phyloP scores from a whole-genome alignment of 1,140 invertebrate genomes.

The Mycetomoellerius zeteki region DNA sequence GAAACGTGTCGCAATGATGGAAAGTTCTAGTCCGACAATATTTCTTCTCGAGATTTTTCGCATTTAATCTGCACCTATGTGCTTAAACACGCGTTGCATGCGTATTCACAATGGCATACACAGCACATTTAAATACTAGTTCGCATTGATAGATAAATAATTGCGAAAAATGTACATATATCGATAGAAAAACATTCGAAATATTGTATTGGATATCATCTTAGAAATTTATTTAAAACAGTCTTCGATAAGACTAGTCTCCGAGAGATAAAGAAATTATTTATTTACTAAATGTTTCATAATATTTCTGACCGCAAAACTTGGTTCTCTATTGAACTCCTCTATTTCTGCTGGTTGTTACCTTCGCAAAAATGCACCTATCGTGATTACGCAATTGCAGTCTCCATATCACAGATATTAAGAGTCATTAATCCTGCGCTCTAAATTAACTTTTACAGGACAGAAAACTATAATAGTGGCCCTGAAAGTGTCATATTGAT shows the following conservation, averaged over 20 bases:
- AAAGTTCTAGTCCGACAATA: not conserved
- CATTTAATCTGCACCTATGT: constrained; percentile 37
- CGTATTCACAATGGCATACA: constrained; percentile 39
- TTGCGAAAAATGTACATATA: not conserved
- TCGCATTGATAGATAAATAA: not conserved
- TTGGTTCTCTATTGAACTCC: not conserved
- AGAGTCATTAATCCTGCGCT: not conserved
- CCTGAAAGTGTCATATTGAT: too few relatives aligned
- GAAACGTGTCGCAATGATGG: not conserved
- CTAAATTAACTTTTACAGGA: too few relatives aligned
- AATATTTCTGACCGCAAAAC: not conserved
- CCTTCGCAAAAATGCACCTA: constrained; percentile 26
- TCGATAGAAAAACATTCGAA: not conserved
- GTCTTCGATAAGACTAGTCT: not conserved
- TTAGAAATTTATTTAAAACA: not conserved
- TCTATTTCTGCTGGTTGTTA: constrained; percentile 50
- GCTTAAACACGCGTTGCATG: constrained; percentile 72
- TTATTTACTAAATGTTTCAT: not conserved
- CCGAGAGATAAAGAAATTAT: not conserved
- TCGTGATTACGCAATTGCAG: constrained; percentile 1
- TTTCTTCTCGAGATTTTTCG: constrained; percentile 60
- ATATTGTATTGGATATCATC: not conserved
- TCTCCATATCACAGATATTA: not conserved
- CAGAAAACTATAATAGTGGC: too few relatives aligned
- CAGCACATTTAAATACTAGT: constrained; percentile 3